Base-by-base conservation (phyloP, 2,113 vertebrate genomes). In the Phalacrocorax carbo region DNA sequence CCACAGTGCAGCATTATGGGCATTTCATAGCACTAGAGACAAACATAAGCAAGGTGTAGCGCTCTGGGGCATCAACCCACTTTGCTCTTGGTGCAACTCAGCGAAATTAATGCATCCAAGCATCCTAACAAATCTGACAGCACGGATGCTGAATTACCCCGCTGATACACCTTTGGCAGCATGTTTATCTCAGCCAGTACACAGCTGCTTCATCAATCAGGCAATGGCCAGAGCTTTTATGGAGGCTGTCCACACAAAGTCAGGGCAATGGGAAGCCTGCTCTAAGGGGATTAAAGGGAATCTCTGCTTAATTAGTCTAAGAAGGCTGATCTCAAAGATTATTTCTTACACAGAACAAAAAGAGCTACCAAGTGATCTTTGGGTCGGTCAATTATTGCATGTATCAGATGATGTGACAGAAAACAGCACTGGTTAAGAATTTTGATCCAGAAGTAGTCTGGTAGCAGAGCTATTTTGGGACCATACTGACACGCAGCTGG, bases 281-380 rank as follows among this genome's bases (percentile, higher is more conserved):
- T 91, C 66, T 70, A 81, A 86, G 68, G 71, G 80, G 80, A 94
- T 96, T 95, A 92, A 64, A 54, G 46, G 15, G 29, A 36, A 95
- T 94, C 51, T 62, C 68, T 66, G 42, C 83, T 81, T 94, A 94
- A 96, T 94, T 83, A 95, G 80, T 88, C 80, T 76, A 86, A 83
- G 83, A 90, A 64, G 30, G 49, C 51, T 88, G 76, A 94, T 95
- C 76, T 84, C 60, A 58, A 60, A 90, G 91, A 88, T 76, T 94
- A 72, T 86, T 94, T 83, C 79, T 86, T 62, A 58, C 21, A 89
- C 18, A 78, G 68, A 83, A n/a, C 48, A 83, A 68, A 66, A 94
- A 80, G 80, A 88, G 64, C 68, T 76, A 69, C 46, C 7, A 42
- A 70, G 64, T 70, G 79, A 93, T 86, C 88, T 86, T 81, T 55